A percentile compares a stretch with the other conserved stretches of the same genome.
Evolutionary conservation across 2,113 vertebrate species (phyloP).

Genomic region (Uria lomvia): DNA sequence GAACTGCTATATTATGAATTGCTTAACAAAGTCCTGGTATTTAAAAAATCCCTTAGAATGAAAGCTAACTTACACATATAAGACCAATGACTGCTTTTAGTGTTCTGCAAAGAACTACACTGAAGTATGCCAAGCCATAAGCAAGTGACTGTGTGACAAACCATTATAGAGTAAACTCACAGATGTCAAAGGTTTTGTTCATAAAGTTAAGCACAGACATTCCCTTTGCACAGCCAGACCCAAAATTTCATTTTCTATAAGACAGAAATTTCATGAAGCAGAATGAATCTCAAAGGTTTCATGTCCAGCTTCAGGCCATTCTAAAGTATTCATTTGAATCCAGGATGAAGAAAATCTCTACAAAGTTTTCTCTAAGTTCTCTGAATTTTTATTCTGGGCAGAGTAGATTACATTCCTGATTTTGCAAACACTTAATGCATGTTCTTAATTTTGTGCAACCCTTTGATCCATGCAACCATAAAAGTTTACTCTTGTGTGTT

Average conservation of each 20-base stretch:
- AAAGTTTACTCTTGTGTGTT: conserved; percentile 38
- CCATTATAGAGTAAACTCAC: background rate
- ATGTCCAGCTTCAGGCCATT: background rate
- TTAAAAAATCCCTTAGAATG: conserved; percentile 38
- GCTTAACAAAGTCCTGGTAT: conserved; percentile 40
- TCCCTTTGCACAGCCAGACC: background rate
- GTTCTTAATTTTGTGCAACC: conserved; percentile 38
- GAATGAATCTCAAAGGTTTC: background rate
- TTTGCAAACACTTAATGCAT: conserved; percentile 12
- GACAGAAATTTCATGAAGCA: background rate
- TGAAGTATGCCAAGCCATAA: background rate
- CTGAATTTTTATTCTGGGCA: conserved; percentile 1
- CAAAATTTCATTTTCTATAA: conserved; percentile 13
- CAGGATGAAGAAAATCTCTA: background rate
- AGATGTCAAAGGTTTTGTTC: background rate
- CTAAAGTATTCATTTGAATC: background rate
- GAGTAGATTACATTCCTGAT: background rate
- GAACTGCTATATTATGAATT: conserved; percentile 29
- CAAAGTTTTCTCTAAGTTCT: background rate
- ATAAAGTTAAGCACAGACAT: background rate
- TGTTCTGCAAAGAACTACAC: background rate
- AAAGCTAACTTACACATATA: background rate
- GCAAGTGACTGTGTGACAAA: background rate
- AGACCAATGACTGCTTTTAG: background rate
- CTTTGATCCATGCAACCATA: conserved; percentile 26